These are phyloP conservation scores for Propithecus perrieri DNA, from an alignment of 2,797 vertebrate species.

Conservation along the genomic window DNA sequence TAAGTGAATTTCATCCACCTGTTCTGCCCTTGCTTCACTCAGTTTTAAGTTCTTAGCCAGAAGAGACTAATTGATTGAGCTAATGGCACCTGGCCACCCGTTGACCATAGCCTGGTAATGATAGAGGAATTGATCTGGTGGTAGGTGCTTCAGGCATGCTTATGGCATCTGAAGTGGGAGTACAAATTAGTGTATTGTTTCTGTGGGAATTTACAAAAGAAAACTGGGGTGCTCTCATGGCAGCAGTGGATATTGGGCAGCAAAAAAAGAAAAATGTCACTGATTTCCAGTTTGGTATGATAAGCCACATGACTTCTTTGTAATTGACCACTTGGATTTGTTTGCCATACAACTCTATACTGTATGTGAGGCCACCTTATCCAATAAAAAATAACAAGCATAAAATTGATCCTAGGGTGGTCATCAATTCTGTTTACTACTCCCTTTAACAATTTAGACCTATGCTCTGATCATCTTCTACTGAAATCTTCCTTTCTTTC, in stretches of 20 bases:
- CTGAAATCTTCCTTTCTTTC: neutral
- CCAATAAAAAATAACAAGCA: neutral
- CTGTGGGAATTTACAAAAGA: neutral
- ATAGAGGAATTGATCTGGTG: neutral
- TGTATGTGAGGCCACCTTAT: neutral
- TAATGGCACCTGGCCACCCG: neutral
- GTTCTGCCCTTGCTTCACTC: neutral
- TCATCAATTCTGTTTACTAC: neutral
- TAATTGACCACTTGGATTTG: neutral
- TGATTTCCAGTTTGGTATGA: neutral
- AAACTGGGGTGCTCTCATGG: neutral
- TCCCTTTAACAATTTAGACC: neutral
- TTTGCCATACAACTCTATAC: neutral
- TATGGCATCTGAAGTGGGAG: neutral
- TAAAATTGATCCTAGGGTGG: neutral
- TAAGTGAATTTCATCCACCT: neutral
- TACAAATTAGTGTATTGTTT: neutral
- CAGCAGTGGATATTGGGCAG: neutral
- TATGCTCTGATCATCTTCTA: neutral
- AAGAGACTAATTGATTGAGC: neutral
- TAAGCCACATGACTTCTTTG: neutral
- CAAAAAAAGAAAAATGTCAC: neutral
- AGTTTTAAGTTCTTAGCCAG: neutral
- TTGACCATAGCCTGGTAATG: neutral
- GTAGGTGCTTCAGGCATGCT: neutral